phyloP scores from a whole-genome alignment of 2,797 vertebrate genomes.

The Melanotaenia trifasciata region DNA sequence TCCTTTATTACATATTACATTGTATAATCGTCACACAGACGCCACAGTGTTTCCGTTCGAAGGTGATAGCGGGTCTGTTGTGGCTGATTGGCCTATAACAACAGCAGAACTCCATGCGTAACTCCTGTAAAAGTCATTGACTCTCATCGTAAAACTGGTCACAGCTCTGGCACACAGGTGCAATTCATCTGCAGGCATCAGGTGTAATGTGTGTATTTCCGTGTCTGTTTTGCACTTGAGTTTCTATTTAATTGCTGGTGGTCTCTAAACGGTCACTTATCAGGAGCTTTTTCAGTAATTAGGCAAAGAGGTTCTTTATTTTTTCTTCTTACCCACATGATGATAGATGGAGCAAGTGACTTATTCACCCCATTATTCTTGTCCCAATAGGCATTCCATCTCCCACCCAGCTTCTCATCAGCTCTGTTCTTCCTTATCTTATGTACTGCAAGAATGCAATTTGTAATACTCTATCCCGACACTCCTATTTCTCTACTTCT shows the following conservation, averaged over 20 bases:
- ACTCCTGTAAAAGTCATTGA: conserved; percentile 59
- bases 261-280: conserved; percentile 17
- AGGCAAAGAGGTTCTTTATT: conserved; percentile 27
- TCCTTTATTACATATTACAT: conserved; percentile 4
- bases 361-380: conserved; percentile 43
- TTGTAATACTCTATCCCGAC: conserved; percentile 54
- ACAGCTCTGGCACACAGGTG: conserved; percentile 51
- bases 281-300: conserved; percentile 32
- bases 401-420: conserved; percentile 47
- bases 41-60: conserved; percentile 34
- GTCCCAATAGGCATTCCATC: conserved; percentile 26
- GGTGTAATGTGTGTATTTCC: conserved; percentile 13
- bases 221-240: neutral
- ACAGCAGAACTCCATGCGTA: conserved; percentile 45
- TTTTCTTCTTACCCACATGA: conserved; percentile 27
- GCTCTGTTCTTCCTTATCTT: conserved; percentile 46
- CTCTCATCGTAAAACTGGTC: conserved; percentile 56
- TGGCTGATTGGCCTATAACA: conserved; percentile 61
- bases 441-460: conserved; percentile 41
- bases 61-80: conserved; percentile 56
- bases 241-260: conserved; percentile 22
- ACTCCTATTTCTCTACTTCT: conserved; percentile 27
- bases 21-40: conserved; percentile 13
- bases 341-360: conserved; percentile 40
- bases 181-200: conserved; percentile 38